These are phyloP conservation scores for Eupithecia vulgata DNA, from an alignment of 2,888 invertebrate genomes.

Conservation along the genomic window DNA sequence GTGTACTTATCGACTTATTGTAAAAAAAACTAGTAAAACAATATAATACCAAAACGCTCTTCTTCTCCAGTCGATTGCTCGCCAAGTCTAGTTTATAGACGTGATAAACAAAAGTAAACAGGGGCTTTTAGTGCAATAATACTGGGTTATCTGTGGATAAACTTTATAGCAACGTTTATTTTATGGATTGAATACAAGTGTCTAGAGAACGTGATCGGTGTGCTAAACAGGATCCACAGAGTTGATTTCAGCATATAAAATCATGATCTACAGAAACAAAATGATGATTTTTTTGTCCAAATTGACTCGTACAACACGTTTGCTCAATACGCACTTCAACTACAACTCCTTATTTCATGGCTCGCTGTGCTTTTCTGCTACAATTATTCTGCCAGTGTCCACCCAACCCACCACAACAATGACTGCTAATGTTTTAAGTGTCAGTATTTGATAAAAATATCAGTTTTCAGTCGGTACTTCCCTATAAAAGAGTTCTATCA, in stretches of 20 bases:
- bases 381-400: too few relatives aligned
- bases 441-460: too few relatives aligned
- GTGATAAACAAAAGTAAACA: constrained; percentile 41
- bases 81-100: constrained; percentile 35
- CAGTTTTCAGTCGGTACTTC: too few relatives aligned
- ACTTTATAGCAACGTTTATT: constrained; percentile 11
- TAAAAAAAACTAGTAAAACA: background rate
- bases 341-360: too few relatives aligned
- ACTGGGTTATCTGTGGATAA: constrained; percentile 5
- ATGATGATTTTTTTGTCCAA: too few relatives aligned
- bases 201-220: constrained; percentile 2
- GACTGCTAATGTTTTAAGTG: too few relatives aligned
- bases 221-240: background rate
- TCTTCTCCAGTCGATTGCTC: constrained; percentile 18
- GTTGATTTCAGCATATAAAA: background rate
- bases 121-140: constrained; percentile 32
- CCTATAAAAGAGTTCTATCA: too few relatives aligned
- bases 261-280: background rate
- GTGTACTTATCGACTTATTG: background rate
- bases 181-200: constrained; percentile 2
- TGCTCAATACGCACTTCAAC: too few relatives aligned
- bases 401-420: too few relatives aligned
- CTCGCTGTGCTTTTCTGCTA: too few relatives aligned
- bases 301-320: too few relatives aligned
- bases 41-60: constrained; percentile 20